Conservation (phyloP, 2,888 invertebrate genomes). For the Stenodema calcarata region DNA sequence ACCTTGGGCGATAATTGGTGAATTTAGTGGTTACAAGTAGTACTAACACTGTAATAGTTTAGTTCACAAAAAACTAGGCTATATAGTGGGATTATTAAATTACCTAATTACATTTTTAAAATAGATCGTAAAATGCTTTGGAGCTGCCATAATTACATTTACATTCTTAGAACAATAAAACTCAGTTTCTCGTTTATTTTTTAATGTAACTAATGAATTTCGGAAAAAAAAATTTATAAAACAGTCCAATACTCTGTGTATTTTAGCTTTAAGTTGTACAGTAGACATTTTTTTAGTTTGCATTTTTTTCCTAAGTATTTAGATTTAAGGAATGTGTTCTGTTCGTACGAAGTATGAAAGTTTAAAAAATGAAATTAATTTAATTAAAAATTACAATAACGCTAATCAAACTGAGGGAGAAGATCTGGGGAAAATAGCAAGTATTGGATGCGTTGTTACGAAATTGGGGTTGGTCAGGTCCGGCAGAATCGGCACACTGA, state of each 20-base stretch:
- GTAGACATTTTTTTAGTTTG: constrained; percentile 43
- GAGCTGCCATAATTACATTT: constrained; percentile 54
- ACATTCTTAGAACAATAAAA: constrained; percentile 39
- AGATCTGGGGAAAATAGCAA: neutral
- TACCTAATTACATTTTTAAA: constrained; percentile 47
- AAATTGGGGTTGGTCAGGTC: neutral
- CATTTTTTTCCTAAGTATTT: constrained; percentile 47
- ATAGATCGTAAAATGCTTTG: constrained; percentile 54
- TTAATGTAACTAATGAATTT: constrained; percentile 1
- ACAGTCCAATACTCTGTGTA: constrained; percentile 47
- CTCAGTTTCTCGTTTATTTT: constrained; percentile 18
- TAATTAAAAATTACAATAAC: constrained; percentile 13
- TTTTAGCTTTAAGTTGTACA: constrained; percentile 48
- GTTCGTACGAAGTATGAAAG: constrained; percentile 38
- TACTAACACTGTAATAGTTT: constrained; percentile 46
- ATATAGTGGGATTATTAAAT: constrained; percentile 49
- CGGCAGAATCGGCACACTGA: constrained; percentile 30
- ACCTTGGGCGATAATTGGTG: constrained; percentile 54
- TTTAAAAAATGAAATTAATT: constrained; percentile 21
- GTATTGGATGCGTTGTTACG: neutral
- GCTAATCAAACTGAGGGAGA: constrained; percentile 10
- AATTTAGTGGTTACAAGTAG: constrained; percentile 45
- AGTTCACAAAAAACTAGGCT: constrained; percentile 48
- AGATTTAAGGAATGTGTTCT: constrained; percentile 53
- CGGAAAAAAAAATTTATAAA: constrained; percentile 19